Conservation (phyloP, 2,797 vertebrate species). For the Diplodus puntazzo region DNA sequence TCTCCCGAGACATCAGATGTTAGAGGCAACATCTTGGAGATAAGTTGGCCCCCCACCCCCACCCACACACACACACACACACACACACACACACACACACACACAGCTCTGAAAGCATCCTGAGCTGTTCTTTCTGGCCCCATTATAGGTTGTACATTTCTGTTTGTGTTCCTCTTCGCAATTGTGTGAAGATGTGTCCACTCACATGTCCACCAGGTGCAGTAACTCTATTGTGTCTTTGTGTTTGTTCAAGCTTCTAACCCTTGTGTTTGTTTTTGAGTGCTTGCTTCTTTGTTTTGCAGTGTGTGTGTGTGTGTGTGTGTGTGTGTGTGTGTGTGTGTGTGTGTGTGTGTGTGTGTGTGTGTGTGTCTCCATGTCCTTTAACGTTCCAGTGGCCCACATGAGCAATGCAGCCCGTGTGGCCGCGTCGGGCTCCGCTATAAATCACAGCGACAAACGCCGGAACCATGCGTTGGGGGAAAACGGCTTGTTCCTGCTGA, state of each 20-base stretch:
- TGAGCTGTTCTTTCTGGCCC: neutral
- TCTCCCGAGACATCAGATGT: conserved; percentile 52
- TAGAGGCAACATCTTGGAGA: conserved; percentile 38
- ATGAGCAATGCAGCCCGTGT: conserved; percentile 60
- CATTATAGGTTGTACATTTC: neutral
- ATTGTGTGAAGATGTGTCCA: neutral
- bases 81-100: conserved; percentile 20
- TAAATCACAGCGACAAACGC: conserved; percentile 75
- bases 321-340: conserved; percentile 18
- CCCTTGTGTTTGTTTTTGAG: neutral
- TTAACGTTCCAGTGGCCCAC: conserved; percentile 56
- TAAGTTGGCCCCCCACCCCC: conserved; percentile 41
- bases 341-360: conserved; percentile 2
- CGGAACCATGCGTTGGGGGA: conserved; percentile 37
- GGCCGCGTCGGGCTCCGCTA: conserved; percentile 47
- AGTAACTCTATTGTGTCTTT: conserved; percentile 8
- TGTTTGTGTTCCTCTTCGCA: neutral
- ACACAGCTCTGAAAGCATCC: neutral
- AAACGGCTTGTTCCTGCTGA: conserved; percentile 66
- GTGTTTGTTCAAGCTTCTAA: neutral
- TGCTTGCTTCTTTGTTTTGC: neutral
- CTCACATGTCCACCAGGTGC: neutral
- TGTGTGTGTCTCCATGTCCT: conserved; percentile 59
- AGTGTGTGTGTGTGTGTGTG: conserved; percentile 5
- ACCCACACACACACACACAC: conserved; percentile 20